Percentiles rank a stretch among this genome's conserved stretches.
phyloP scores from a whole-genome alignment of 2,888 invertebrate species.

The Tipula lateralis region DNA sequence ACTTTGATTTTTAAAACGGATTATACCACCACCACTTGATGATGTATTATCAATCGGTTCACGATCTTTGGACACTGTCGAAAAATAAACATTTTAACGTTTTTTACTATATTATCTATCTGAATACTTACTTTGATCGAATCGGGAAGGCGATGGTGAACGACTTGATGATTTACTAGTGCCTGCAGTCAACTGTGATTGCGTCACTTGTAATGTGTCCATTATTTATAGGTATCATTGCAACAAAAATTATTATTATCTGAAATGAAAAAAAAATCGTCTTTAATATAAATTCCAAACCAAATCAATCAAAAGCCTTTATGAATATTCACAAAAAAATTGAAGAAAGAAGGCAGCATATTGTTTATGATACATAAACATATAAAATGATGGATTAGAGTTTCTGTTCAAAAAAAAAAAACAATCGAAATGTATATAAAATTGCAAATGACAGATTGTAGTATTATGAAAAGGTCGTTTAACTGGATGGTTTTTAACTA shows the following conservation, averaged over 20 bases:
- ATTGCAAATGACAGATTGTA: background rate
- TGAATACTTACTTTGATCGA: slow-evolving; percentile 35
- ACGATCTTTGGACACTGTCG: slow-evolving; percentile 48
- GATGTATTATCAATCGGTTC: slow-evolving; percentile 38
- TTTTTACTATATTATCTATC: background rate
- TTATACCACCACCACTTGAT: slow-evolving; percentile 40
- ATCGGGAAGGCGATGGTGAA: slow-evolving; percentile 35
- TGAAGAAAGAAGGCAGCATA: background rate
- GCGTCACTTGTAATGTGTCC: slow-evolving; percentile 37
- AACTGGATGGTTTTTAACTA: background rate
- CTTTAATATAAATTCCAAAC: background rate
- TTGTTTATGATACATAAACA: background rate
- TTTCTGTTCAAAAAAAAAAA: background rate
- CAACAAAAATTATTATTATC: background rate
- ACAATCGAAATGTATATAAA: background rate
- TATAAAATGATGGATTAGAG: background rate
- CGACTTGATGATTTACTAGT: slow-evolving; percentile 33
- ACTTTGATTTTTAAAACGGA: slow-evolving; percentile 47
- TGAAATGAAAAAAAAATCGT: background rate
- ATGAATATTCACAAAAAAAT: background rate
- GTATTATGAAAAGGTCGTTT: background rate
- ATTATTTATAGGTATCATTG: slow-evolving; percentile 32
- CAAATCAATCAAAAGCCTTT: background rate
- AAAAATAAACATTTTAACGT: background rate
- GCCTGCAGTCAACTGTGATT: slow-evolving; percentile 28